These are phyloP conservation scores for Antechinus stuartii DNA, from an alignment of 2,113 vertebrate species.

Conservation along the genomic window DNA sequence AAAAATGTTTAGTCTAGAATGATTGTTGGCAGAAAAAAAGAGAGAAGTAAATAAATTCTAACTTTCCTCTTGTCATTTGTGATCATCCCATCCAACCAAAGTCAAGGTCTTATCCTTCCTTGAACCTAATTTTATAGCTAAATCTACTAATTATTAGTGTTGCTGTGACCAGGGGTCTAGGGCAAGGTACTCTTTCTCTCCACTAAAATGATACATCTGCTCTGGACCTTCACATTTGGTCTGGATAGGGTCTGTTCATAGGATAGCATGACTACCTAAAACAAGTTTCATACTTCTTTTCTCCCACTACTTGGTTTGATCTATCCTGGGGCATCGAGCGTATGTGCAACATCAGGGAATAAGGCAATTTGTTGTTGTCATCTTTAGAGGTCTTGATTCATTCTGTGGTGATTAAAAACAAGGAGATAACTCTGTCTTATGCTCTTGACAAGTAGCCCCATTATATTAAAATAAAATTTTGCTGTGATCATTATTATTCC, in stretches of 20 bases:
- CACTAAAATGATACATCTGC: background rate
- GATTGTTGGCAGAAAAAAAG: background rate
- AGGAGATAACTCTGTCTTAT: background rate
- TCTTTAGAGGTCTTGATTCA: background rate
- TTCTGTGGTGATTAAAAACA: background rate
- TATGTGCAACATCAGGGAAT: background rate
- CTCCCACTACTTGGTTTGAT: background rate
- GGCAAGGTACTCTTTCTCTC: background rate
- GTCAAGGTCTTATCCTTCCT: background rate
- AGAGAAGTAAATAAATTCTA: background rate
- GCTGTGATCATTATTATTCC: background rate
- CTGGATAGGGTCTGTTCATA: background rate
- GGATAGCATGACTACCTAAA: background rate
- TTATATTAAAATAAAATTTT: background rate
- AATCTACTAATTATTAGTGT: background rate
- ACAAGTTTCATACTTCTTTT: background rate
- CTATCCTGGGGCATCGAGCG: background rate
- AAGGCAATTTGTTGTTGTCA: background rate
- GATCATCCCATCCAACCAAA: background rate
- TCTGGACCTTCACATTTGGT: background rate
- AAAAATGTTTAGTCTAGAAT: background rate
- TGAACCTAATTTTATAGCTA: background rate
- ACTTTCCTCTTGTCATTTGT: background rate
- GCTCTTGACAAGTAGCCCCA: background rate
- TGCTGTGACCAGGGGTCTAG: background rate